A percentile compares a stretch with the other conserved stretches of the same genome.
Conservation (phyloP, 1,140 invertebrate species). For the Brachionus angularis region DNA sequence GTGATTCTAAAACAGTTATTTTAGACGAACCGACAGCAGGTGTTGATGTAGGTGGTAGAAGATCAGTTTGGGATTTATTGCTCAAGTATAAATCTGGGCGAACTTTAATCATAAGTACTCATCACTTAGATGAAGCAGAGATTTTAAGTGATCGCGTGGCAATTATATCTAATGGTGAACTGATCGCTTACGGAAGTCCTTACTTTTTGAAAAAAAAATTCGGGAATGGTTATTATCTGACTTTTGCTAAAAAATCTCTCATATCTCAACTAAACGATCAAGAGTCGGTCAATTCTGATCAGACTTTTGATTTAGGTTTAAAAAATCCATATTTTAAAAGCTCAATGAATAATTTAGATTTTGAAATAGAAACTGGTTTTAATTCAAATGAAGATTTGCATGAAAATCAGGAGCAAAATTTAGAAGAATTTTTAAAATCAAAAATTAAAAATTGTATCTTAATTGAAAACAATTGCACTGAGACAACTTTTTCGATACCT, state of each 20-base stretch:
- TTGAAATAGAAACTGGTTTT: neutral
- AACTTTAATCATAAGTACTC: constrained; percentile 60
- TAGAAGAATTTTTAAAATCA: neutral
- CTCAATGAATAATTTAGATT: too few species aligned
- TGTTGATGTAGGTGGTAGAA: constrained; percentile 62
- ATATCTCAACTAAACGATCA: too few species aligned
- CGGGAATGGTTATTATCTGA: constrained; percentile 60
- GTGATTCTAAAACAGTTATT: constrained; percentile 59
- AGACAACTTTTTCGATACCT: constrained; percentile 57
- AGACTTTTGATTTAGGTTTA: too few species aligned
- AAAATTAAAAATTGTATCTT: constrained; percentile 38
- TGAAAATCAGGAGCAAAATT: neutral
- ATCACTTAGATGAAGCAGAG: constrained; percentile 62
- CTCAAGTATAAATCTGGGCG: constrained; percentile 54
- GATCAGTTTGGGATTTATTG: constrained; percentile 64
- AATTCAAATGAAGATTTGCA: constrained; percentile 36
- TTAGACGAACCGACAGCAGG: constrained; percentile 59
- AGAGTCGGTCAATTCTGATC: too few species aligned
- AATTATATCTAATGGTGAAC: constrained; percentile 52
- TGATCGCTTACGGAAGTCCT: constrained; percentile 51
- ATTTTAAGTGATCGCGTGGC: constrained; percentile 59
- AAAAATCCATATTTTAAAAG: too few species aligned
- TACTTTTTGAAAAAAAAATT: constrained; percentile 51
- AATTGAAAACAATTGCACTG: constrained; percentile 49
- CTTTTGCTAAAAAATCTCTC: constrained; percentile 2